Conservation (phyloP, 2,113 vertebrate genomes). For the Rhabdornis inornatus region DNA sequence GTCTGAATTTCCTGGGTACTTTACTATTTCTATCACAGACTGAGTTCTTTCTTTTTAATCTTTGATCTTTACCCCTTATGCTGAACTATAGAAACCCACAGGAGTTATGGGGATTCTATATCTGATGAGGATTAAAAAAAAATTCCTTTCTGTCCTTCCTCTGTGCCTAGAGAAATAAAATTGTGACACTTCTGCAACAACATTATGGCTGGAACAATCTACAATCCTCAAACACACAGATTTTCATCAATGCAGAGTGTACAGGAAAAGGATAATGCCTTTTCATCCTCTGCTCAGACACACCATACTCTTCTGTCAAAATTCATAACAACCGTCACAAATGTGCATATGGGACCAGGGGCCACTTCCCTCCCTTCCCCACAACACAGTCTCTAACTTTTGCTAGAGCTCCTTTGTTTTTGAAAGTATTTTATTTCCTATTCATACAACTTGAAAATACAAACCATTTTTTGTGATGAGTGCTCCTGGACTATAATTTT, state of each 20-base stretch:
- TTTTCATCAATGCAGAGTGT: background rate
- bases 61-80: background rate
- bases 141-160: background rate
- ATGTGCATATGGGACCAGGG: background rate
- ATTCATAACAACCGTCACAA: background rate
- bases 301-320: background rate
- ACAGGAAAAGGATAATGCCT: background rate
- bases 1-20: background rate
- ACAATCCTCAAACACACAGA: background rate
- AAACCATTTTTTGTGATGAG: background rate
- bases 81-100: background rate
- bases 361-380: background rate
- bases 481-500: background rate
- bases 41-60: background rate
- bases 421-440: background rate
- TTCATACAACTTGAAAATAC: background rate
- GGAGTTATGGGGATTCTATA: background rate
- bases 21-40: background rate
- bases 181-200: background rate
- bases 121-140: background rate
- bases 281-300: background rate
- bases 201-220: background rate
- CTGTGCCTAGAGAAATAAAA: background rate
- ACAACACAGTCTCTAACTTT: background rate
- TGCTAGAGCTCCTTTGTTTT: background rate